Evolutionary conservation across 1,140 invertebrate genomes (phyloP).

Genomic region (Drosophila serrata): DNA sequence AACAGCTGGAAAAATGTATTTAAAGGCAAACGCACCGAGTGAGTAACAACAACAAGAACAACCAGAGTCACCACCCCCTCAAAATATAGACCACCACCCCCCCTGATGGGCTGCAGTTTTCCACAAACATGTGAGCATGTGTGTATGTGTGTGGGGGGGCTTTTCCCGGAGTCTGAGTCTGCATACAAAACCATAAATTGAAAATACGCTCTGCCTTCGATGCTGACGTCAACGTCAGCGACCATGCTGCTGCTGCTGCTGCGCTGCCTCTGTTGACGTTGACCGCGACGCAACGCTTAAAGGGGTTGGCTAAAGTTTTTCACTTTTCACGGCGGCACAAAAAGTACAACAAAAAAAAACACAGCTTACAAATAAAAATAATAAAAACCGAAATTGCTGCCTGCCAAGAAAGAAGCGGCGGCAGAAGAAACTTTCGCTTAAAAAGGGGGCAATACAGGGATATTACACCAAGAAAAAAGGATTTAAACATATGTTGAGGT

Average conservation of each 20-base stretch:
- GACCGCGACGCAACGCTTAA: constrained; percentile 40
- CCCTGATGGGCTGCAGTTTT: constrained; percentile 57
- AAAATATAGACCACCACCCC: constrained; percentile 10
- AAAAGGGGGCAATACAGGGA: constrained; percentile 13
- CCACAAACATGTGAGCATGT: constrained; percentile 33
- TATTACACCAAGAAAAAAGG: constrained; percentile 38
- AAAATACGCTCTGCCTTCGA: constrained; percentile 67
- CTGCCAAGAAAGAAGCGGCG: constrained; percentile 49
- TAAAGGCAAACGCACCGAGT: constrained; percentile 75
- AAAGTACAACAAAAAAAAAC: constrained; percentile 18
- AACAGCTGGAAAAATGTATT: constrained; percentile 75
- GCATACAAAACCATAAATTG: constrained; percentile 76
- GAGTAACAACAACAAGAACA: constrained; percentile 27
- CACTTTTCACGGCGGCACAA: constrained; percentile 58
- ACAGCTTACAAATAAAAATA: constrained; percentile 38
- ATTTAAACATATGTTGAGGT: not conserved
- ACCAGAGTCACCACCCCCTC: constrained; percentile 4
- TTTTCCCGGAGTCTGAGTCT: constrained; percentile 50
- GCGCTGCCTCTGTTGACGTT: constrained; percentile 8
- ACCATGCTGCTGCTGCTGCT: constrained; percentile 17
- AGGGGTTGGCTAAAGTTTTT: constrained; percentile 73
- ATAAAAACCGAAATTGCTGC: constrained; percentile 73
- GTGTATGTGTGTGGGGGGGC: constrained; percentile 20
- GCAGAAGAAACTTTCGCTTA: constrained; percentile 72
- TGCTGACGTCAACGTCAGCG: constrained; percentile 44